These are phyloP conservation scores for Trisateles emortualis DNA, from an alignment of 2,888 invertebrate genomes.

Conservation along the genomic window DNA sequence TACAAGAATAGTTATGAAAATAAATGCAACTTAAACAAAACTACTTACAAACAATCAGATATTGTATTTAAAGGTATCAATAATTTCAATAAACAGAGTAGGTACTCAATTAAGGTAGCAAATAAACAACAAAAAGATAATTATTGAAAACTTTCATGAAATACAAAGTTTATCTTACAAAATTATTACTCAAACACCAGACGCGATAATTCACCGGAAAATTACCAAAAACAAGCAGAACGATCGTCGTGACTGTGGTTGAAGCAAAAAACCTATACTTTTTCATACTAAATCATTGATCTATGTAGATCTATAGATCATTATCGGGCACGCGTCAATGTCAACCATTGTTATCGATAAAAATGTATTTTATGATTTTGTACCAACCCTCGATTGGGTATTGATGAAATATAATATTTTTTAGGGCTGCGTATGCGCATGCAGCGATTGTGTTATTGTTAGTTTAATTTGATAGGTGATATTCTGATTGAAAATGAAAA, in stretches of 20 bases:
- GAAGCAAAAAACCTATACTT: constrained; percentile 64
- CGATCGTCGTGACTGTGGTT: constrained; percentile 55
- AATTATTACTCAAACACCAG: constrained; percentile 18
- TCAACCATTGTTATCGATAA: constrained; percentile 66
- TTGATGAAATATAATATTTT: constrained; percentile 80
- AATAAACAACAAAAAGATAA: not conserved
- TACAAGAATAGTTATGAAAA: too few relatives aligned
- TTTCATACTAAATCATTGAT: constrained; percentile 66
- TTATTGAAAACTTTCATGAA: not conserved
- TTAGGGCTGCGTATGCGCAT: constrained; percentile 62
- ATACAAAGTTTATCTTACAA: constrained; percentile 1
- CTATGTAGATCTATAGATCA: constrained; percentile 70
- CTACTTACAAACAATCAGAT: too few relatives aligned
- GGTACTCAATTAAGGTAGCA: not conserved
- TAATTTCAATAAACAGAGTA: too few relatives aligned
- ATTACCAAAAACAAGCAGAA: constrained; percentile 36
- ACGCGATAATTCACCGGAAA: constrained; percentile 35
- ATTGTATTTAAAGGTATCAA: too few relatives aligned
- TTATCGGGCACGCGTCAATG: constrained; percentile 73
- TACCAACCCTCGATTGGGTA: constrained; percentile 52
- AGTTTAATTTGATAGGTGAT: constrained; percentile 49
- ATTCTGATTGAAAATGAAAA: constrained; percentile 43
- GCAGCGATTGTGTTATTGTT: constrained; percentile 64
- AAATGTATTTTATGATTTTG: constrained; percentile 71
- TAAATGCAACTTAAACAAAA: too few relatives aligned